phyloP scores from a whole-genome alignment of 1,140 invertebrate genomes.

The Drosophila sp. region DNA sequence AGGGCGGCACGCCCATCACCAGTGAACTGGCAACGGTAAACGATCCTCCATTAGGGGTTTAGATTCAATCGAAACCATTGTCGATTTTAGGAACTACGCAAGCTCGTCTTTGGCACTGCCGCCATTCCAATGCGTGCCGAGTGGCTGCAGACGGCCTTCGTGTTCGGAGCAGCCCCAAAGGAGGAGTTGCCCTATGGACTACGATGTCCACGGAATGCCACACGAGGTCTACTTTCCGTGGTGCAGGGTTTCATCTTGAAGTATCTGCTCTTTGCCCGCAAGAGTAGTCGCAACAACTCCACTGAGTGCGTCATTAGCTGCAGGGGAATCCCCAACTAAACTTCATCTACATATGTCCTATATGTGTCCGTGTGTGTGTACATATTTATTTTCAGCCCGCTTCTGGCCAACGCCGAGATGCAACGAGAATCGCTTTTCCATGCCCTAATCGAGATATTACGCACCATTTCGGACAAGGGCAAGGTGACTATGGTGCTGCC shows the following conservation, averaged over 20 bases:
- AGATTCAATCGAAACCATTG: not conserved
- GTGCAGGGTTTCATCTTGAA: slow-evolving; percentile 88
- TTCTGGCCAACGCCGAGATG: slow-evolving; percentile 88
- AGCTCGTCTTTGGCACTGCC: slow-evolving; percentile 86
- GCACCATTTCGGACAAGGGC: slow-evolving; percentile 87
- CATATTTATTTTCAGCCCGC: slow-evolving; percentile 85
- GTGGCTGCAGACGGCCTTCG: slow-evolving; percentile 87
- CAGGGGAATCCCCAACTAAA: not conserved
- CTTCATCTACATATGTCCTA: not conserved
- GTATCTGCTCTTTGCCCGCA: slow-evolving; percentile 87
- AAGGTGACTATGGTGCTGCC: slow-evolving; percentile 88
- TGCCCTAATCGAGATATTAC: slow-evolving; percentile 90
- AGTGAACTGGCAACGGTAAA: slow-evolving; percentile 88
- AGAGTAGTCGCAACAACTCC: slow-evolving; percentile 52
- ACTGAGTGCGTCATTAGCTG: slow-evolving; percentile 55
- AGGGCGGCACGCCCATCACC: slow-evolving; percentile 88
- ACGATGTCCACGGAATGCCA: slow-evolving; percentile 86
- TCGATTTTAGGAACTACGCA: slow-evolving; percentile 85
- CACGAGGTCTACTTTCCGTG: slow-evolving; percentile 87
- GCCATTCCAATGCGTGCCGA: slow-evolving; percentile 86
- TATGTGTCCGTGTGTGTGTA: slow-evolving; percentile 7
- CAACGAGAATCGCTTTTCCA: slow-evolving; percentile 89
- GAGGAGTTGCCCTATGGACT: slow-evolving; percentile 87
- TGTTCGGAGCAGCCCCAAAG: slow-evolving; percentile 85
- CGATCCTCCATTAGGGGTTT: not conserved